Evolutionary conservation across 2,888 invertebrate genomes (phyloP).

Genomic region (Lydus trimaculatus): DNA sequence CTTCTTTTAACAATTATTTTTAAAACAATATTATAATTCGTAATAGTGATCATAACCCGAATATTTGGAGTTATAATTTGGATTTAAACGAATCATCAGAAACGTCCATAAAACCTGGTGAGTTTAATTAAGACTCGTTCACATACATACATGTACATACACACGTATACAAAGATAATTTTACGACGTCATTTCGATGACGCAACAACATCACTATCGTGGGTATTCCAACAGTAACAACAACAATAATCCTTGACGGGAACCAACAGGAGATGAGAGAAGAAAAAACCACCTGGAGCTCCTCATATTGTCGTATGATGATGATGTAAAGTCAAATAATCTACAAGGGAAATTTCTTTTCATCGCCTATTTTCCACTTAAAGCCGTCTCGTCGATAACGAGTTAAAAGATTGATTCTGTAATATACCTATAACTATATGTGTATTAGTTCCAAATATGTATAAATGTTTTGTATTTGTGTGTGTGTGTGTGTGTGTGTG

Average conservation of each 20-base stretch:
- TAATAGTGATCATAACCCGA: not conserved
- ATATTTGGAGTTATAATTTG: not conserved
- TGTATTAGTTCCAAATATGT: too few species aligned
- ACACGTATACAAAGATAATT: not conserved
- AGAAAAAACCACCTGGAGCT: not conserved
- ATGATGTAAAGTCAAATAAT: slow-evolving; percentile 11
- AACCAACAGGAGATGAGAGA: not conserved
- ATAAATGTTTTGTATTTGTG: too few species aligned
- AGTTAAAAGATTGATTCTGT: slow-evolving; percentile 48
- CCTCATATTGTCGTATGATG: slow-evolving; percentile 7
- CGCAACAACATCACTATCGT: slow-evolving; percentile 1
- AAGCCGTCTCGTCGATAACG: slow-evolving; percentile 50
- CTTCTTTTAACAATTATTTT: too few species aligned
- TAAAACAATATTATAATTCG: too few species aligned
- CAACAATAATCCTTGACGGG: not conserved
- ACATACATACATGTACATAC: not conserved
- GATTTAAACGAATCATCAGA: not conserved
- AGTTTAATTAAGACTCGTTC: slow-evolving; percentile 9
- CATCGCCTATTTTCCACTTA: slow-evolving; percentile 49
- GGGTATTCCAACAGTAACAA: not conserved
- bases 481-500: not conserved
- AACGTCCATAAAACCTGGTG: not conserved
- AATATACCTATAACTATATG: not conserved
- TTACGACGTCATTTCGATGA: slow-evolving; percentile 7
- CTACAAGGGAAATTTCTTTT: slow-evolving; percentile 3